These are phyloP conservation scores for Lithobates pipiens DNA, from an alignment of 2,797 vertebrate genomes.

Conservation along the genomic window DNA sequence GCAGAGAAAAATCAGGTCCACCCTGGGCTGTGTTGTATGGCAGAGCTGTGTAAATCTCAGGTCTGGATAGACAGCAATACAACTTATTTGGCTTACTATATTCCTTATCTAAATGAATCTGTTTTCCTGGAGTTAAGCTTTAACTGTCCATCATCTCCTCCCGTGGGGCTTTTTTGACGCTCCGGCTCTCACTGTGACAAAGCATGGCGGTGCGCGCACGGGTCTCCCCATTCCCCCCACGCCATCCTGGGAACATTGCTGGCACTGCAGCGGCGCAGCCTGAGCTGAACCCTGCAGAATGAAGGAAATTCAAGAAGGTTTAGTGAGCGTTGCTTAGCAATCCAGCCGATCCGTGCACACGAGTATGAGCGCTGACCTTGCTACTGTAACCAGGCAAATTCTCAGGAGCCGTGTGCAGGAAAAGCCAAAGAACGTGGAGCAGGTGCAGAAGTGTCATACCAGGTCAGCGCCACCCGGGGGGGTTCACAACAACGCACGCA, in stretches of 20 bases:
- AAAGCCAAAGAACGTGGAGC: background rate
- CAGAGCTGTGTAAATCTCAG: no score
- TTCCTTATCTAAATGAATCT: no score
- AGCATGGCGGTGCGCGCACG: background rate
- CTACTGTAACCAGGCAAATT: conserved; percentile 32
- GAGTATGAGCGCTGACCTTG: conserved; percentile 31
- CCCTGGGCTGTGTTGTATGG: no score
- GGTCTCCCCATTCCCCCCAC: background rate
- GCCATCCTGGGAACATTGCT: background rate
- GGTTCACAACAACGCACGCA: no score
- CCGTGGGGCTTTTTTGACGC: background rate
- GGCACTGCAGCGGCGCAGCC: background rate
- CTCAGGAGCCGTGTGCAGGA: conserved; percentile 13
- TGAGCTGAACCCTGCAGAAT: conserved; percentile 22
- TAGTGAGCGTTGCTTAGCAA: background rate
- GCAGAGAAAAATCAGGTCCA: no score
- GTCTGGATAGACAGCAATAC: no score
- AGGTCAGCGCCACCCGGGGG: background rate
- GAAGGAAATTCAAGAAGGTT: conserved; percentile 36
- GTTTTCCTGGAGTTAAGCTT: no score
- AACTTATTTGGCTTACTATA: no score
- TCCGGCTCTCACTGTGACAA: background rate
- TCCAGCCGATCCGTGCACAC: background rate
- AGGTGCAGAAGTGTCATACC: conserved; percentile 22
- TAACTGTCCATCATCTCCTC: background rate